phyloP scores from a whole-genome alignment of 2,113 vertebrate genomes.

The Mesoclemmys tuberculata region DNA sequence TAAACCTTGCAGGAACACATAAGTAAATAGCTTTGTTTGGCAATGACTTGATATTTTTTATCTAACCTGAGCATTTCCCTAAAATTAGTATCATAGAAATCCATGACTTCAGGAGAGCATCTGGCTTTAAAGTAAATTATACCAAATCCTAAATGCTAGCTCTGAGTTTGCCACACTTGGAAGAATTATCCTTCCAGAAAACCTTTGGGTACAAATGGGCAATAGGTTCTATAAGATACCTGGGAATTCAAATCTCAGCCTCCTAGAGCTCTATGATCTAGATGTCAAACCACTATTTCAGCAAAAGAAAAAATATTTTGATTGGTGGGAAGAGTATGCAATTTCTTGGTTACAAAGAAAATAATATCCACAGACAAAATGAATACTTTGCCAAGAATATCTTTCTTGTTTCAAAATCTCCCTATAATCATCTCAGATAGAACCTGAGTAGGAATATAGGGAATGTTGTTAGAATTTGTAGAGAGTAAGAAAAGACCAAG shows the following conservation, averaged over 20 bases:
- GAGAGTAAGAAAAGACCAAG: not conserved
- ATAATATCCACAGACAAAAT: not conserved
- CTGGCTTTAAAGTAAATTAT: not conserved
- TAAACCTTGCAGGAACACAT: no score
- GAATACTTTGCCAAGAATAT: not conserved
- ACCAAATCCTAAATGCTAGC: not conserved
- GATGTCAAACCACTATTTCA: not conserved
- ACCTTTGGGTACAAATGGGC: not conserved
- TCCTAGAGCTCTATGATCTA: not conserved
- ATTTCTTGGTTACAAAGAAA: not conserved
- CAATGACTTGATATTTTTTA: not conserved
- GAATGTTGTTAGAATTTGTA: not conserved
- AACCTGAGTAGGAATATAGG: not conserved
- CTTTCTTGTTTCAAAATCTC: not conserved
- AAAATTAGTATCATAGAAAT: not conserved
- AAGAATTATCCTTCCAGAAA: not conserved
- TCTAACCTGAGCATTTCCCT: not conserved
- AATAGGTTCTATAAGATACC: conserved; percentile 2
- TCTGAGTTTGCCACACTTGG: not conserved
- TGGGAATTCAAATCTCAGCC: not conserved
- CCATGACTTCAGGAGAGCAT: not conserved
- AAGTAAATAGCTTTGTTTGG: not conserved
- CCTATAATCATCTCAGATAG: not conserved
- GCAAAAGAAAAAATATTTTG: not conserved
- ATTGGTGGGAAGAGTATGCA: not conserved